phyloP scores from a whole-genome alignment of 2,113 vertebrate genomes.

The Hippocampus zosterae region DNA sequence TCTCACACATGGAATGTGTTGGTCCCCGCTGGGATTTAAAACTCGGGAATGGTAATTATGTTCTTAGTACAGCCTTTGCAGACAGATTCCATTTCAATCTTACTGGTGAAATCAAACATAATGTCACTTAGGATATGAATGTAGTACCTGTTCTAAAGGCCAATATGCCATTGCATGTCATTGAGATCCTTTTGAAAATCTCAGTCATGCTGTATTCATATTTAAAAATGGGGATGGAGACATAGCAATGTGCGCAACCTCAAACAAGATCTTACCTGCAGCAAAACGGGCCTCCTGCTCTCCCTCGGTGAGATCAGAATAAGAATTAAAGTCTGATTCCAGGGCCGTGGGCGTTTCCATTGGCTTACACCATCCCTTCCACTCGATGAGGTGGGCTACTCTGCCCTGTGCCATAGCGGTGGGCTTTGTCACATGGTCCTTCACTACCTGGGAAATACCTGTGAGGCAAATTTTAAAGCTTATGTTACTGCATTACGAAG shows the following conservation, averaged over 20 bases:
- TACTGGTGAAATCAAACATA: background rate
- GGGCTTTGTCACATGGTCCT: slow-evolving; percentile 97
- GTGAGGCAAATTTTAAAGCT: background rate
- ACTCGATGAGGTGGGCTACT: slow-evolving; percentile 95
- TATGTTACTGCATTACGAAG: background rate
- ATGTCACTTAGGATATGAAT: background rate
- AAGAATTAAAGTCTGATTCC: slow-evolving; percentile 91
- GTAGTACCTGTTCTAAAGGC: background rate
- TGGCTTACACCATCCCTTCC: slow-evolving; percentile 97
- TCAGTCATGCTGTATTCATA: background rate
- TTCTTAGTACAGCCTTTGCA: background rate
- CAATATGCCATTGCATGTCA: background rate
- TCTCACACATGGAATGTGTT: background rate
- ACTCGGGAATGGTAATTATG: background rate
- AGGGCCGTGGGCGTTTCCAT: slow-evolving; percentile 81
- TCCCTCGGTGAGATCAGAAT: slow-evolving; percentile 91
- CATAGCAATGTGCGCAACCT: background rate
- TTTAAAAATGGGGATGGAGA: background rate
- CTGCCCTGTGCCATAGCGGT: slow-evolving; percentile 97
- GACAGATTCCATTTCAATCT: background rate
- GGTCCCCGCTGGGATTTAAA: background rate
- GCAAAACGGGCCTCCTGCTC: slow-evolving; percentile 96
- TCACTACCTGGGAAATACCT: slow-evolving; percentile 98
- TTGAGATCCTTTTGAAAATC: background rate
- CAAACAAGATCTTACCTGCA: slow-evolving; percentile 74